Evolutionary conservation across 2,888 invertebrate species (phyloP).

Genomic region (Caenorhabditis afra): DNA sequence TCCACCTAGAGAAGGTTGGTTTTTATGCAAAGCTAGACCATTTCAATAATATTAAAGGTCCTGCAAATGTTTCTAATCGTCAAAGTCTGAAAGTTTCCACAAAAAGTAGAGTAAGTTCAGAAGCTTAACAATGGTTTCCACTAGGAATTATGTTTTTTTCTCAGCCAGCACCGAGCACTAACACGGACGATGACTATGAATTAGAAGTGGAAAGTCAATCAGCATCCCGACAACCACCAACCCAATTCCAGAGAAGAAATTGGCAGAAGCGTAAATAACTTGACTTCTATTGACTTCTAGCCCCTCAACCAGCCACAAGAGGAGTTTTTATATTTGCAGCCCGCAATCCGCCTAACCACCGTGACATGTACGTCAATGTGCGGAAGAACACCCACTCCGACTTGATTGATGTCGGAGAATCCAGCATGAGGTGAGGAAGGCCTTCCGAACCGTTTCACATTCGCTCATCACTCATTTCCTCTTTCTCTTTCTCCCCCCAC

Average conservation of each 20-base stretch:
- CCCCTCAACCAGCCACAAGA: not conserved
- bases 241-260: constrained; percentile 29
- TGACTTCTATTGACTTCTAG: not conserved
- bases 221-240: not conserved
- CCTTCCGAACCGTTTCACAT: constrained; percentile 15
- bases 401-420: constrained; percentile 57
- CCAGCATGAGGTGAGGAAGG: constrained; percentile 50
- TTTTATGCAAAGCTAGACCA: not conserved
- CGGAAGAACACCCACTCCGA: constrained; percentile 44
- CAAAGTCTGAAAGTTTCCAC: constrained; percentile 24
- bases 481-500: not conserved
- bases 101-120: not conserved
- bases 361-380: constrained; percentile 54
- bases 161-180: not conserved
- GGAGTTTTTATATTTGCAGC: constrained; percentile 5
- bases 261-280: constrained; percentile 41
- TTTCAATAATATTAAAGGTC: not conserved
- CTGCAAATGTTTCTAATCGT: constrained; percentile 10
- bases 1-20: constrained; percentile 62
- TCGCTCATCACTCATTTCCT: constrained; percentile 46
- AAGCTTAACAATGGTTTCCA: not conserved
- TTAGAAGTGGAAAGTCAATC: constrained; percentile 21
- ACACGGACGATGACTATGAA: constrained; percentile 44
- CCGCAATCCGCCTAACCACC: constrained; percentile 24
- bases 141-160: not conserved